Evolutionary conservation across 1,140 invertebrate species (phyloP).

Genomic region (Nilaparvata lugens): DNA sequence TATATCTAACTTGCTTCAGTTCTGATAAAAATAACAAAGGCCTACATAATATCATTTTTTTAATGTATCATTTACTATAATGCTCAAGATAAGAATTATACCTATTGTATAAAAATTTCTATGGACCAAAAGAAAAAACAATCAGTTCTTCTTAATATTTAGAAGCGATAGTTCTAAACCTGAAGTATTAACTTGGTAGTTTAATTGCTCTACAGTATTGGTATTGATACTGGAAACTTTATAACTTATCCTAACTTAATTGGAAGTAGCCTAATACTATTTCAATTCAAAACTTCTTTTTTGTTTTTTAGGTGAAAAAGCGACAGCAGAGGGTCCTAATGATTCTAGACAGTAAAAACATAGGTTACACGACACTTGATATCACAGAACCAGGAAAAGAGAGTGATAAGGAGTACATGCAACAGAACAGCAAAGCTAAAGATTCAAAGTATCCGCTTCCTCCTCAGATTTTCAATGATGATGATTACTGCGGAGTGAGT

Average conservation of each 20-base stretch:
- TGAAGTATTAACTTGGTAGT: too few relatives aligned
- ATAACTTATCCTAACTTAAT: slow-evolving; percentile 14
- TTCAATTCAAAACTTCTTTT: slow-evolving; percentile 11
- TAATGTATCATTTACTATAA: too few relatives aligned
- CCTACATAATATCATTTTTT: too few relatives aligned
- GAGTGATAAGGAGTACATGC: slow-evolving; percentile 85
- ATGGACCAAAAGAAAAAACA: too few relatives aligned
- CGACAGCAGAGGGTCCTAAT: slow-evolving; percentile 83
- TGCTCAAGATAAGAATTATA: too few relatives aligned
- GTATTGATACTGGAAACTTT: slow-evolving; percentile 9
- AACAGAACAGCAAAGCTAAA: slow-evolving; percentile 71
- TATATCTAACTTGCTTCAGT: too few relatives aligned
- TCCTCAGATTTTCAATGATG: slow-evolving; percentile 90
- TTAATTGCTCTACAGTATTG: too few relatives aligned
- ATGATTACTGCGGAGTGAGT: slow-evolving; percentile 85
- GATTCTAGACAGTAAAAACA: slow-evolving; percentile 83
- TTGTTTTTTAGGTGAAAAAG: slow-evolving; percentile 75
- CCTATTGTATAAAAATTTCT: too few relatives aligned
- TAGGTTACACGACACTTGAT: slow-evolving; percentile 81
- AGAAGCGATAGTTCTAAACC: too few relatives aligned
- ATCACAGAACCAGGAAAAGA: slow-evolving; percentile 87
- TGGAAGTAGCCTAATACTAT: slow-evolving; percentile 9
- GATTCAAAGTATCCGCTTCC: slow-evolving; percentile 65
- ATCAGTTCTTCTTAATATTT: too few relatives aligned
- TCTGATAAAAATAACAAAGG: too few relatives aligned